phyloP scores from a whole-genome alignment of 2,113 vertebrate species.

The Coturnix japonica region DNA sequence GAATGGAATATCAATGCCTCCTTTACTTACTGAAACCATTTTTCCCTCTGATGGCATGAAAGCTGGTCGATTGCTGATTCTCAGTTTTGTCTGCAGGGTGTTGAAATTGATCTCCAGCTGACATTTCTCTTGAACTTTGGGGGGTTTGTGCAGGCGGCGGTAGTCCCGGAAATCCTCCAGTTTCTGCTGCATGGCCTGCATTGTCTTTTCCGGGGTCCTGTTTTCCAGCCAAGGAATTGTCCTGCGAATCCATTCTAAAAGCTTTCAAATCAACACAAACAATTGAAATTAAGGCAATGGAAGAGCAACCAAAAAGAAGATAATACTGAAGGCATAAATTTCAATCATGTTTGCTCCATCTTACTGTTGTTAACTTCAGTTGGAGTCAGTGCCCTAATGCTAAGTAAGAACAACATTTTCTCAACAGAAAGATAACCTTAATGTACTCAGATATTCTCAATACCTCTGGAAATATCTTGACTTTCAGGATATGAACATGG shows the following conservation, averaged over 20 bases:
- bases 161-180: conserved; percentile 98
- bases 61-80: conserved; percentile 96
- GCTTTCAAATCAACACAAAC: conserved; percentile 67
- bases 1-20: background rate
- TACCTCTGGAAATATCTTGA: background rate
- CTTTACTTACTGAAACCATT: conserved; percentile 93
- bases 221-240: conserved; percentile 99
- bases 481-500: background rate
- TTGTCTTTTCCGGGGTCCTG: conserved; percentile 91
- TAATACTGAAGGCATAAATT: background rate
- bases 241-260: conserved; percentile 96
- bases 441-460: background rate
- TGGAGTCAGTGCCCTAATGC: background rate
- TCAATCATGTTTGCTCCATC: background rate
- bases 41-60: conserved; percentile 99
- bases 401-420: background rate
- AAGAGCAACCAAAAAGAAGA: background rate
- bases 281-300: background rate
- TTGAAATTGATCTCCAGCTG: conserved; percentile 99
- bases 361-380: background rate
- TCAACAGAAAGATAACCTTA: background rate
- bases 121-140: conserved; percentile 98
- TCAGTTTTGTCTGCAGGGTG: conserved; percentile 96
- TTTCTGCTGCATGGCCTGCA: conserved; percentile 95
- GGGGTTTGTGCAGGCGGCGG: conserved; percentile 95